Evolutionary conservation across 1,140 invertebrate species (phyloP), one percentile per base, ranked within the genome.

Genomic region (Aphaenogaster rudis): DNA sequence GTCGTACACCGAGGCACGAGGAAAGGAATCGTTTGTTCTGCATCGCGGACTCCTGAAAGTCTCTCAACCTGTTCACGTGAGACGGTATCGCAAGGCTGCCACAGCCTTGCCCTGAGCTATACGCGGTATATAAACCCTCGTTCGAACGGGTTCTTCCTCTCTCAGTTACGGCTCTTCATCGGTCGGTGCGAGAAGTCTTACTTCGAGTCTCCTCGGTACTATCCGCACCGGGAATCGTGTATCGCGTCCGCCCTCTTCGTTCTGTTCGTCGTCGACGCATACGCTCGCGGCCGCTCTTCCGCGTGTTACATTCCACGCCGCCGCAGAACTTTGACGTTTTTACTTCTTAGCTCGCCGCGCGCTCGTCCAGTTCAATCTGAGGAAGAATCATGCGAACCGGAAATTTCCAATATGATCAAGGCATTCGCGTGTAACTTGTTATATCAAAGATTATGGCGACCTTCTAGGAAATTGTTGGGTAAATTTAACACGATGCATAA

Each of bases 31-130:
- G 90, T 91, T 91, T 91, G 91, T 92, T 88, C 90, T 91, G 90
- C 91, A 93, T 92, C 86, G 78, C 77, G 86, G 74, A 90, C 85
- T 91, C 71, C 89, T 91, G 90, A 88, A 90, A 91, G 90, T 74
- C 76, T 72, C 71, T 84, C 90, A 92, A 89, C 92, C 86, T 86
- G 84, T 88, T 91, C 86, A 72, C 54, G 82, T 80, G 82, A 91
- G 92, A 93, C 93, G 91, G 91, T 94, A 94, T 93, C 93, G 91
- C 92, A 61, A 84, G 87, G 63, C 71, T 61, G 76, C 66, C 85
- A 77, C 88, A 91, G 90, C 90, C 90, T 91, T 91, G 90, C 90
- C 90, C 90, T 89, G 57, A 91, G 90, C 90, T 87, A 91, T 91
- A 91, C 90, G 85, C 84, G 86, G 90, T 90, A 91, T 90, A 91